Base-by-base conservation (phyloP, 2,888 invertebrate genomes). In the Morpho helenor region DNA sequence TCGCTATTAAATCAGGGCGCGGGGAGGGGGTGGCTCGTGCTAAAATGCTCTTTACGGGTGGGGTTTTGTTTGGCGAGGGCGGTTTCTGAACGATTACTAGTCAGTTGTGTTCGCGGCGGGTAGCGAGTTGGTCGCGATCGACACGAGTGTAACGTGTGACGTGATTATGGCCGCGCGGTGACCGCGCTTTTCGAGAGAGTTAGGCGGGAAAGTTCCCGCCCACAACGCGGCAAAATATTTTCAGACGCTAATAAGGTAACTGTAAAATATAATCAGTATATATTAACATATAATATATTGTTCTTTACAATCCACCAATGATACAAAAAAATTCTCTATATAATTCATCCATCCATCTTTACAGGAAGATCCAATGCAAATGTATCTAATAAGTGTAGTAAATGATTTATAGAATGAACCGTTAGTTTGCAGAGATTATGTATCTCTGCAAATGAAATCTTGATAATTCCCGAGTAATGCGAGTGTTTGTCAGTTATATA, bases 231-330 rank as follows among this genome's bases (percentile, higher is more conserved):
- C 91, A 91, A 87, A 80, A 91, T 91, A 91, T 91, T 91, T 87
- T 91, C 91, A 79, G 91, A 91, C 90, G 91, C 91, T 78, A 91
- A 91, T 79, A 91, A 91, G 91, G 91, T 91, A 86, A 79, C 68
- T 58, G 45, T 43, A 43, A 39, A 2, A 31, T 31, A 31, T 31
- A 31, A 31, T 31, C 31, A 31, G 31, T 31, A 31, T 5, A 31
- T 2, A 31, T 31, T 31, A 5, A 31, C 2, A 16, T 16, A 16
- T 16, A 16, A 16, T 16, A 16, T 16, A n/a, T 16, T 16, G 16
- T 16, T 16, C 16, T 16, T 16, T 16, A 16, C n/a, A n/a, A n/a
- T n/a, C n/a, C n/a, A n/a, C n/a, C n/a, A n/a, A n/a, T n/a, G n/a
- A n/a, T n/a, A n/a, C n/a, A n/a, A n/a, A n/a, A n/a, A n/a, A n/a